A percentile compares a stretch with the other conserved stretches of the same genome.
Evolutionary conservation across 2,797 vertebrate genomes (phyloP).

Genomic region (Lagocephalus sceleratus): DNA sequence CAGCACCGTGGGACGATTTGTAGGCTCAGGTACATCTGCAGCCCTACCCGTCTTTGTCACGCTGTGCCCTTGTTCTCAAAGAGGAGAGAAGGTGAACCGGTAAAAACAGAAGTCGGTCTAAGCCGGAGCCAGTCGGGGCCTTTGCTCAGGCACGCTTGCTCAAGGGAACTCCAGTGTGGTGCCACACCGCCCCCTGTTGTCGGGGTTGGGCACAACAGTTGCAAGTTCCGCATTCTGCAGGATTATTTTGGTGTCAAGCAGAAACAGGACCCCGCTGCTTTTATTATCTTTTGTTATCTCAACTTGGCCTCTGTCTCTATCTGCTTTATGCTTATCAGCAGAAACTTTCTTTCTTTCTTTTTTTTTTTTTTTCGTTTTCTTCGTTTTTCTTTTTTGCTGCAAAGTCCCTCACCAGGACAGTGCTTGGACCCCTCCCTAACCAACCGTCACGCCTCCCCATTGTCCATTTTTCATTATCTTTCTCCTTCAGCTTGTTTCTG

Average conservation of each 20-base stretch:
- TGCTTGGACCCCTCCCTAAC: constrained; percentile 54
- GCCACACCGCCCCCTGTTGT: too few relatives aligned
- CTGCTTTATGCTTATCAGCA: constrained; percentile 45
- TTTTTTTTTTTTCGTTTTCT: too few relatives aligned
- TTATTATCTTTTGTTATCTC: constrained; percentile 20
- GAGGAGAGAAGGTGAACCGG: not conserved
- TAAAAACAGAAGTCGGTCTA: not conserved
- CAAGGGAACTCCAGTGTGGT: too few relatives aligned
- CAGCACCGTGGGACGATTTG: constrained; percentile 69
- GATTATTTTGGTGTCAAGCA: not conserved
- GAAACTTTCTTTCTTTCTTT: too few relatives aligned
- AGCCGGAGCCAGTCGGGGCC: too few relatives aligned
- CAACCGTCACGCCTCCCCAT: constrained; percentile 50
- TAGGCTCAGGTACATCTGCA: constrained; percentile 76
- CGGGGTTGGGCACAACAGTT: too few relatives aligned
- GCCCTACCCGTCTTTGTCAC: constrained; percentile 20
- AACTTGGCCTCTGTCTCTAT: constrained; percentile 24
- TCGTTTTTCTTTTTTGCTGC: constrained; percentile 33
- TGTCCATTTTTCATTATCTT: constrained; percentile 48
- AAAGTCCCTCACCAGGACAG: constrained; percentile 41
- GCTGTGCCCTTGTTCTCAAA: not conserved
- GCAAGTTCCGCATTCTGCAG: too few relatives aligned
- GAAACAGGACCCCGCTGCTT: not conserved
- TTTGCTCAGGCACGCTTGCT: too few relatives aligned
- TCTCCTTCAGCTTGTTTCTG: constrained; percentile 60